Conservation (phyloP, 2,113 vertebrate species). For the Himantopus leucocephalus region DNA sequence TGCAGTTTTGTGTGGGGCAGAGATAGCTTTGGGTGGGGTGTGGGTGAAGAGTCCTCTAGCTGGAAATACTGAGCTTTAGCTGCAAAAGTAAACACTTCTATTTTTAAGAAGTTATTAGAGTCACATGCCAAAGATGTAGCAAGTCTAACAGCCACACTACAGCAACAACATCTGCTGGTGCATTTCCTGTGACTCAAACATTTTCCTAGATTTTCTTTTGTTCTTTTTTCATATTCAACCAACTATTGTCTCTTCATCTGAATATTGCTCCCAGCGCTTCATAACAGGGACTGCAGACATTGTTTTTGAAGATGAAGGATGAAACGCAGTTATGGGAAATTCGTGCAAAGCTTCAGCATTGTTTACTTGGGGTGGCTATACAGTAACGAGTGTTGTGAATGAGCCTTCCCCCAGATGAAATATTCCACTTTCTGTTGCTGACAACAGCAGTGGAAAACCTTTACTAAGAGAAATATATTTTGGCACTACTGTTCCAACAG, state of each 20-base stretch:
- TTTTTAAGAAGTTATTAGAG: conserved; percentile 5
- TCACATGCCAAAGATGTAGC: background rate
- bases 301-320: background rate
- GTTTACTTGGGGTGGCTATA: background rate
- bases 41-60: background rate
- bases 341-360: background rate
- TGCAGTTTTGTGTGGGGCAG: background rate
- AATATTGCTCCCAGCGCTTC: background rate
- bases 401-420: background rate
- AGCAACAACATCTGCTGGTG: background rate
- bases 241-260: background rate
- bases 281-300: background rate
- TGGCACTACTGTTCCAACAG: background rate
- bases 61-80: background rate
- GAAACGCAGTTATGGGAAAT: background rate
- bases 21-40: background rate
- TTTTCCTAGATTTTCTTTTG: background rate
- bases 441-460: background rate
- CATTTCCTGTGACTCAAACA: background rate
- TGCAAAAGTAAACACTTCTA: background rate
- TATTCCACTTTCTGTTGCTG: background rate
- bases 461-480: background rate
- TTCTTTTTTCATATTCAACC: background rate
- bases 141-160: background rate
- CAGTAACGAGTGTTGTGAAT: background rate